A percentile compares a stretch with the other conserved stretches of the same genome.
phyloP scores from a whole-genome alignment of 2,797 vertebrate genomes.

The Pachyuromys duprasi region DNA sequence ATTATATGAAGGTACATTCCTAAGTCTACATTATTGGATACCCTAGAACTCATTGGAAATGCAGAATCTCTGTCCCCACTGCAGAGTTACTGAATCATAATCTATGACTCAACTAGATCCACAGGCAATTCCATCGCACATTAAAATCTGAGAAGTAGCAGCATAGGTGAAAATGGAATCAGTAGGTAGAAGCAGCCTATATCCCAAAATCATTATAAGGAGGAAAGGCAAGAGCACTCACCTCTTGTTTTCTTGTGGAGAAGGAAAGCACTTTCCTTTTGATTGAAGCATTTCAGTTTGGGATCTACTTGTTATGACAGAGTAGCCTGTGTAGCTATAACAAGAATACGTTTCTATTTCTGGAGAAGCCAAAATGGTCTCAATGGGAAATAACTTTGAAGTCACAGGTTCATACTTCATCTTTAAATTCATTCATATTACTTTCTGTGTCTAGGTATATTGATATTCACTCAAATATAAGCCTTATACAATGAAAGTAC shows the following conservation, averaged over 20 bases:
- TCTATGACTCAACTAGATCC: constrained; percentile 10
- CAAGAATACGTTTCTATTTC: constrained; percentile 10
- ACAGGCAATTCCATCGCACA: constrained; percentile 21
- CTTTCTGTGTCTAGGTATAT: background rate
- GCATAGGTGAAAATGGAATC: background rate
- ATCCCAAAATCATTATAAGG: background rate
- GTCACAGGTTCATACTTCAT: background rate
- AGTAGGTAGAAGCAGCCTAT: background rate
- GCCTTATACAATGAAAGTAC: constrained; percentile 32
- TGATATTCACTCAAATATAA: constrained; percentile 25
- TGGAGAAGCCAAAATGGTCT: background rate
- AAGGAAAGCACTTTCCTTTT: background rate
- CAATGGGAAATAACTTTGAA: constrained; percentile 13
- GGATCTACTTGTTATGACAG: background rate
- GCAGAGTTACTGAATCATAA: constrained; percentile 19
- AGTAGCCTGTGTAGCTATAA: constrained; percentile 26
- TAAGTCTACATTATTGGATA: background rate
- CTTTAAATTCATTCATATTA: constrained; percentile 29
- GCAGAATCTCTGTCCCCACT: background rate
- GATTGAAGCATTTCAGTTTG: background rate
- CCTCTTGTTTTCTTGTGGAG: background rate
- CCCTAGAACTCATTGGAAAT: background rate
- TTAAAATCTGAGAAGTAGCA: constrained; percentile 46
- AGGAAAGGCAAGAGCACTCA: background rate
- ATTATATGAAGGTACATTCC: background rate